phyloP scores from a whole-genome alignment of 2,888 invertebrate genomes.

The Ennomos fuscantarius region DNA sequence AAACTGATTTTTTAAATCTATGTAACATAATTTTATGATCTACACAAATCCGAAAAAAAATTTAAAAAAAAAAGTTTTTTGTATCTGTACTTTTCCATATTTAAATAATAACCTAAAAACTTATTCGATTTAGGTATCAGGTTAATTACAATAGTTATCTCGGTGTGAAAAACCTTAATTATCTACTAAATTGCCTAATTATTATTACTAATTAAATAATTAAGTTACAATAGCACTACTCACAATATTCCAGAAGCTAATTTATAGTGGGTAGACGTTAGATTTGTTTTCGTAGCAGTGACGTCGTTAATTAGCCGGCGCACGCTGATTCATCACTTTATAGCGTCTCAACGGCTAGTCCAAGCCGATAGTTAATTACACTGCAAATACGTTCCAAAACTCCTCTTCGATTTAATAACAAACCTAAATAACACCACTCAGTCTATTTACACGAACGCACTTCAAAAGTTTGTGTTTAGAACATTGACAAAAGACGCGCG shows the following conservation, averaged over 20 bases:
- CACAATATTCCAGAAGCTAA: constrained; percentile 70
- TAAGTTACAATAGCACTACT: constrained; percentile 50
- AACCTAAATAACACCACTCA: constrained; percentile 53
- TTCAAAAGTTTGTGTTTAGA: constrained; percentile 68
- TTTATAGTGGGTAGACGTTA: constrained; percentile 56
- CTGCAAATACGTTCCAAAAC: constrained; percentile 60
- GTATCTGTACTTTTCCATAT: too few relatives aligned
- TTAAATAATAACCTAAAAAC: too few relatives aligned
- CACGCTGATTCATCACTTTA: constrained; percentile 84
- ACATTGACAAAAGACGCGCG: constrained; percentile 72
- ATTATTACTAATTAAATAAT: constrained; percentile 1
- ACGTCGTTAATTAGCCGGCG: constrained; percentile 81
- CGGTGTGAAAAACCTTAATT: too few relatives aligned
- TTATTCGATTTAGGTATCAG: too few relatives aligned
- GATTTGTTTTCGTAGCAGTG: constrained; percentile 79
- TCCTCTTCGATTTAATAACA: constrained; percentile 53
- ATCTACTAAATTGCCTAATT: too few relatives aligned
- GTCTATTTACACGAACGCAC: constrained; percentile 62
- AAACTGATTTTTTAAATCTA: too few relatives aligned
- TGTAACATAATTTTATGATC: too few relatives aligned
- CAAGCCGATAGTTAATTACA: constrained; percentile 71
- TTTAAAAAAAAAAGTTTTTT: too few relatives aligned
- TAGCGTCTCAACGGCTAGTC: constrained; percentile 77
- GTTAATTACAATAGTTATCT: too few relatives aligned
- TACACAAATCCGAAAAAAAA: too few relatives aligned